phyloP scores from a whole-genome alignment of 2,888 invertebrate genomes.

The Megalurothrips usitatus region DNA sequence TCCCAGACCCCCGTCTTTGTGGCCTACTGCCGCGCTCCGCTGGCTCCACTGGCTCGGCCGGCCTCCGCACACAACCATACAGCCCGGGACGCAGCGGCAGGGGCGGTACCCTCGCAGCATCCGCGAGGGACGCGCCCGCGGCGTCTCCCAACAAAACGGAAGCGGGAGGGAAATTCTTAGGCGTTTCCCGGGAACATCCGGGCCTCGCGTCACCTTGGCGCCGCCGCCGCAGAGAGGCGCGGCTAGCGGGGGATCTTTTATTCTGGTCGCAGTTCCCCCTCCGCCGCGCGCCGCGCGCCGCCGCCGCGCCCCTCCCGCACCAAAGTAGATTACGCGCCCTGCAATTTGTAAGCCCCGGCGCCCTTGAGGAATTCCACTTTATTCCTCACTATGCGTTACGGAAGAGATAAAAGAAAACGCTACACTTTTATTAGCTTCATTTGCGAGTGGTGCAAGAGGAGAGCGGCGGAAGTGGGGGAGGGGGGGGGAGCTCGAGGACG shows the following conservation, averaged over 20 bases:
- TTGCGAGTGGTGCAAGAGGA: background rate
- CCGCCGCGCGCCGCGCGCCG: background rate
- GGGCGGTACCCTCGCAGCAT: too few species aligned
- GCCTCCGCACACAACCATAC: too few species aligned
- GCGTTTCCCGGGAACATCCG: too few species aligned
- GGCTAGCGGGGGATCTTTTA: background rate
- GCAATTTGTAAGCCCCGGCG: slow-evolving; percentile 1
- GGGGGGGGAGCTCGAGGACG: background rate
- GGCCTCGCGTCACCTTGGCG: too few species aligned
- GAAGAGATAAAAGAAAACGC: slow-evolving; percentile 25
- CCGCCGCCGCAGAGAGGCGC: too few species aligned
- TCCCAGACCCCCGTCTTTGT: too few species aligned
- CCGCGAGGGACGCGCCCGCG: too few species aligned
- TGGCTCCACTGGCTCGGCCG: too few species aligned
- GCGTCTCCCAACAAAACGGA: too few species aligned
- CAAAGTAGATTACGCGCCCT: slow-evolving; percentile 9
- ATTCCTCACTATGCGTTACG: background rate
- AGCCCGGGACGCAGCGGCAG: too few species aligned
- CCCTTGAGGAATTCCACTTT: slow-evolving; percentile 24
- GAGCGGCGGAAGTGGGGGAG: background rate
- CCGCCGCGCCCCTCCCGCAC: background rate
- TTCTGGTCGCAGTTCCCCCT: background rate
- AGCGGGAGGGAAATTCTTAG: too few species aligned
- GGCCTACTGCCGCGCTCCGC: too few species aligned
- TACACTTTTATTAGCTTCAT: slow-evolving; percentile 21